Percentiles rank a stretch among this genome's conserved stretches.
Conservation (phyloP, 1,140 invertebrate species). For the Achroia grisella region DNA sequence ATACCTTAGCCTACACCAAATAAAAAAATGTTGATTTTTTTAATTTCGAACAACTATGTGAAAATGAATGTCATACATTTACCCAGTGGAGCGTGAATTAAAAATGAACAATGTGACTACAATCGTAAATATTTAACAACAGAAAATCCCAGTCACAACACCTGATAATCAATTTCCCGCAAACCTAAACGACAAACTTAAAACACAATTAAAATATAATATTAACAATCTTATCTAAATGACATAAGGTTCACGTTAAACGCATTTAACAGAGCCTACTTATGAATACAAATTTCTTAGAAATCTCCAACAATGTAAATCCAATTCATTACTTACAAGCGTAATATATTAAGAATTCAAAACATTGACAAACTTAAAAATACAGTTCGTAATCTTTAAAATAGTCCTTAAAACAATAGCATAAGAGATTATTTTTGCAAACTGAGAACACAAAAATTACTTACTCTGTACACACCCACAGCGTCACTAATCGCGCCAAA, state of each 20-base stretch:
- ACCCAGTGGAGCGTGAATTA: no score
- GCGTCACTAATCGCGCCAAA: slow-evolving; percentile 63
- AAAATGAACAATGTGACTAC: no score
- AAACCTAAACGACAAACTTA: slow-evolving; percentile 3
- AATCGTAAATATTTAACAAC: no score
- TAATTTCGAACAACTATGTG: no score
- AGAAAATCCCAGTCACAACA: not conserved
- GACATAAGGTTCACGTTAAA: not conserved
- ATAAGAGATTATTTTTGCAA: not conserved
- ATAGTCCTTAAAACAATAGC: not conserved
- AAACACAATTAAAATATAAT: not conserved
- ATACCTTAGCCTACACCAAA: no score
- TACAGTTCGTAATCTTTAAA: not conserved
- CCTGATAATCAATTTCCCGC: slow-evolving; percentile 25
- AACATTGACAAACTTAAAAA: slow-evolving; percentile 4
- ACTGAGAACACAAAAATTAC: not conserved
- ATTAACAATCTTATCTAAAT: not conserved
- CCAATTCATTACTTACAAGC: slow-evolving; percentile 26
- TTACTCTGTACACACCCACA: slow-evolving; percentile 19
- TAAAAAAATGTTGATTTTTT: no score
- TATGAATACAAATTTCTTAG: slow-evolving; percentile 14
- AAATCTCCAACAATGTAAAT: slow-evolving; percentile 16
- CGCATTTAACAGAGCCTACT: not conserved
- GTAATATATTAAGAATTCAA: slow-evolving; percentile 36
- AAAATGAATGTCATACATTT: no score